Evolutionary conservation across 2,113 vertebrate species (phyloP).

Genomic region (Calyptomena viridis): DNA sequence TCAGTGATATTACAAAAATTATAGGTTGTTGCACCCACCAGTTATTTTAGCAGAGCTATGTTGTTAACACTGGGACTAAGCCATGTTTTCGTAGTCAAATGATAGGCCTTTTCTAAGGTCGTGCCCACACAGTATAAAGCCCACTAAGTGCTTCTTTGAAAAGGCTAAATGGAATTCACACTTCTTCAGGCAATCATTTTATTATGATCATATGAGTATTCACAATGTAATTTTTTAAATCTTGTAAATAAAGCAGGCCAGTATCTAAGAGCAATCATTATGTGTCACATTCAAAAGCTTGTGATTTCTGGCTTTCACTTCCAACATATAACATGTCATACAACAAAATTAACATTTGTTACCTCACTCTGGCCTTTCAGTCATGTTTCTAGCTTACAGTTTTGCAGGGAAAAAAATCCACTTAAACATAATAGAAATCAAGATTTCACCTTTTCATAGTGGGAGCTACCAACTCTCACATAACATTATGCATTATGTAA

Average conservation of each 20-base stretch:
- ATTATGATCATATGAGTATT: slow-evolving; percentile 51
- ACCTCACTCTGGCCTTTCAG: slow-evolving; percentile 8
- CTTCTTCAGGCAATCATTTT: slow-evolving; percentile 30
- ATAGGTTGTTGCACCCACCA: not conserved
- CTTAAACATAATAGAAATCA: slow-evolving; percentile 46
- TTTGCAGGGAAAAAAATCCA: not conserved
- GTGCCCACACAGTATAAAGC: slow-evolving; percentile 28
- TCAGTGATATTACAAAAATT: slow-evolving; percentile 10
- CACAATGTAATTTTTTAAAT: slow-evolving; percentile 18
- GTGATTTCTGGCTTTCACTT: slow-evolving; percentile 49
- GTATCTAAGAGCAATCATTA: slow-evolving; percentile 28
- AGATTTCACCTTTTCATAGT: not conserved
- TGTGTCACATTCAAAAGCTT: slow-evolving; percentile 6
- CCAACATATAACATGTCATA: not conserved
- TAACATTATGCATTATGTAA: not conserved
- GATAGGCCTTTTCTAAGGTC: slow-evolving; percentile 44
- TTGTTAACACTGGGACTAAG: slow-evolving; percentile 53
- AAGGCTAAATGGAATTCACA: slow-evolving; percentile 56
- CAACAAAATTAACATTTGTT: slow-evolving; percentile 40
- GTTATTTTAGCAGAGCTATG: slow-evolving; percentile 43
- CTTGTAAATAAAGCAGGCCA: slow-evolving; percentile 32
- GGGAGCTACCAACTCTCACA: not conserved
- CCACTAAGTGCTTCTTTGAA: slow-evolving; percentile 43
- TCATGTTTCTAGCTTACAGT: not conserved
- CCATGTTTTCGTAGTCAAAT: slow-evolving; percentile 63